Conservation (phyloP, 1,140 invertebrate species). For the Trypoxylus dichotomus region DNA sequence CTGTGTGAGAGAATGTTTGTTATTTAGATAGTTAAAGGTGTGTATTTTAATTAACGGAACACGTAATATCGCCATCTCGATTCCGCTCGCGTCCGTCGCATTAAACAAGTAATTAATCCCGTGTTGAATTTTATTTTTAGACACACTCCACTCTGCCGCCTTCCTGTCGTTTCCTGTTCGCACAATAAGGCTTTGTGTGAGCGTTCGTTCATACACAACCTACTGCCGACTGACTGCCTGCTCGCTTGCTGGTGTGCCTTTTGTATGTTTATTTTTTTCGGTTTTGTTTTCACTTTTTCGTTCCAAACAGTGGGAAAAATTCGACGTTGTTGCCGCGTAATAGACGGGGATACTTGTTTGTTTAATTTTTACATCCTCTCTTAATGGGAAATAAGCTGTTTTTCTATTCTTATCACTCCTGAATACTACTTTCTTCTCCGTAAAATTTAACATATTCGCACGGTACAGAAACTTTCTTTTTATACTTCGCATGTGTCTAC, state of each 20-base stretch:
- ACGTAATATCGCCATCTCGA: not conserved
- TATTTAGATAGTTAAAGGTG: conserved; percentile 15
- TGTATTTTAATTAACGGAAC: conserved; percentile 25
- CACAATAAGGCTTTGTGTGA: not conserved
- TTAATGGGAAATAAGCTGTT: not conserved
- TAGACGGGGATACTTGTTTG: not conserved
- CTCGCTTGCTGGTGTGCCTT: not conserved
- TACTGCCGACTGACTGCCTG: not conserved
- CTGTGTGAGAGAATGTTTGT: not conserved
- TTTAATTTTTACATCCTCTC: not conserved
- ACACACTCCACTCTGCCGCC: not conserved
- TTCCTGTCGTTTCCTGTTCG: not conserved
- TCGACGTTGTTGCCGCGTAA: not conserved
- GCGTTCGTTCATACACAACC: not conserved
- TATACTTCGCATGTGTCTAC: too few species aligned
- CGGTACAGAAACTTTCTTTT: too few species aligned
- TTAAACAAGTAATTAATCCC: conserved; percentile 12
- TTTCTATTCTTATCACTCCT: not conserved
- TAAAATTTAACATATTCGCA: too few species aligned
- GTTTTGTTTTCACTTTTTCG: not conserved
- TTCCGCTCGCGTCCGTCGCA: not conserved
- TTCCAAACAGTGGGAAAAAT: not conserved
- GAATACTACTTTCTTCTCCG: too few species aligned
- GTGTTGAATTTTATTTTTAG: conserved; percentile 19
- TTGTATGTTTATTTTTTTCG: not conserved